A percentile compares a stretch with the other conserved stretches of the same genome.
phyloP scores from a whole-genome alignment of 2,888 invertebrate genomes.

The Agrochola litura region DNA sequence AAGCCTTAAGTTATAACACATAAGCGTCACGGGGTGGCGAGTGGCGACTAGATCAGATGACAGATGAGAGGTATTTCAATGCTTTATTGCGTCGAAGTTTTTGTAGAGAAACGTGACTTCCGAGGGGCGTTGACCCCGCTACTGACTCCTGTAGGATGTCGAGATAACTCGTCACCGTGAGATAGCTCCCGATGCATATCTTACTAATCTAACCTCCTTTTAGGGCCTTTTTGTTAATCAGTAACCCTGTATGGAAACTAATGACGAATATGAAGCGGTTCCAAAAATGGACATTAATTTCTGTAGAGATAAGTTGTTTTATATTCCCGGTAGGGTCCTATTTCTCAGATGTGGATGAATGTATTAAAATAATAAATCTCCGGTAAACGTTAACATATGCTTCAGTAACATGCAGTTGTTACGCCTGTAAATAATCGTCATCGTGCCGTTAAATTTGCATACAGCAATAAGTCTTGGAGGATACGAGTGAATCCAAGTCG shows the following conservation, averaged over 20 bases:
- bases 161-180: conserved; percentile 77
- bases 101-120: conserved; percentile 83
- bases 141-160: conserved; percentile 81
- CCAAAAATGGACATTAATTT: conserved; percentile 62
- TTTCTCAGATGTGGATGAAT: conserved; percentile 45
- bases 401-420: conserved; percentile 72
- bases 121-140: conserved; percentile 82
- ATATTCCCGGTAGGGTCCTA: conserved; percentile 8
- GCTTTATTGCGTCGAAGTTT: conserved; percentile 83
- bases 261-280: conserved; percentile 62
- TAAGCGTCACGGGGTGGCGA: conserved; percentile 80
- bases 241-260: conserved; percentile 68
- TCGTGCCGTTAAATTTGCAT: conserved; percentile 84
- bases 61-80: conserved; percentile 85
- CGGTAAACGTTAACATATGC: conserved; percentile 67
- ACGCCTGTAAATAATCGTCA: conserved; percentile 80
- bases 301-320: conserved; percentile 55
- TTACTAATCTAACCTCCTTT: conserved; percentile 70
- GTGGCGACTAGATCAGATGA: conserved; percentile 83
- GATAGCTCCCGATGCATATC: conserved; percentile 81
- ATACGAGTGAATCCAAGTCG: conserved; percentile 74
- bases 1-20: conserved; percentile 84
- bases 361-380: conserved; percentile 60
- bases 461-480: conserved; percentile 80
- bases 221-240: conserved; percentile 73